A percentile compares a stretch with the other conserved stretches of the same genome.
Conservation (phyloP, 2,888 invertebrate species). For the Tetropium fuscum region DNA sequence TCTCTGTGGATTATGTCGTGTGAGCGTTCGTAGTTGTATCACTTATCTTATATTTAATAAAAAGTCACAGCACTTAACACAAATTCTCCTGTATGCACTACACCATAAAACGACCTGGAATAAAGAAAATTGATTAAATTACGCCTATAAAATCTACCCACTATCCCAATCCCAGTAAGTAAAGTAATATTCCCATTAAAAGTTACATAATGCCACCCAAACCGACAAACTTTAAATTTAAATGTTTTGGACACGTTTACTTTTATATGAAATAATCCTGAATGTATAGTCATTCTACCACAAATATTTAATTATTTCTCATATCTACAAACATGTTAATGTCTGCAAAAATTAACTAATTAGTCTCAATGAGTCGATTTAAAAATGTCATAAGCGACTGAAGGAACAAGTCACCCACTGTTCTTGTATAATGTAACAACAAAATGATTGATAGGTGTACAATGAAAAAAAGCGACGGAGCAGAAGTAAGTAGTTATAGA, state of each 20-base stretch:
- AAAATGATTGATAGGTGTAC: slow-evolving; percentile 2
- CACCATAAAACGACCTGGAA: neutral
- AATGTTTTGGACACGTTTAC: too few relatives aligned
- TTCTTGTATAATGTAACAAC: neutral
- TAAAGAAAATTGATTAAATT: neutral
- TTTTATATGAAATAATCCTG: too few relatives aligned
- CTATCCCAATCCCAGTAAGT: too few relatives aligned
- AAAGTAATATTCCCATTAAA: too few relatives aligned
- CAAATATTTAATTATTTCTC: neutral
- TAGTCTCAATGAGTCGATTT: neutral
- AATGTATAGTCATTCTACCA: neutral
- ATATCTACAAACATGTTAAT: neutral
- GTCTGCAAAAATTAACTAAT: neutral
- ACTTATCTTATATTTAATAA: neutral
- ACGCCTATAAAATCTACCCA: too few relatives aligned
- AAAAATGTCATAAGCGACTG: neutral
- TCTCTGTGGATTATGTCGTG: neutral
- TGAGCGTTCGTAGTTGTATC: slow-evolving; percentile 1
- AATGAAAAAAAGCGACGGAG: neutral
- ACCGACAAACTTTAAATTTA: too few relatives aligned
- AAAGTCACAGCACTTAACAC: slow-evolving; percentile 19
- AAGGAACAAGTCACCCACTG: neutral
- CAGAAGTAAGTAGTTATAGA: neutral
- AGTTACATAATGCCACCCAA: too few relatives aligned
- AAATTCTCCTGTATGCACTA: slow-evolving; percentile 4